Evolutionary conservation across 2,797 vertebrate genomes (phyloP).

Genomic region (Notolabrus celidotus): DNA sequence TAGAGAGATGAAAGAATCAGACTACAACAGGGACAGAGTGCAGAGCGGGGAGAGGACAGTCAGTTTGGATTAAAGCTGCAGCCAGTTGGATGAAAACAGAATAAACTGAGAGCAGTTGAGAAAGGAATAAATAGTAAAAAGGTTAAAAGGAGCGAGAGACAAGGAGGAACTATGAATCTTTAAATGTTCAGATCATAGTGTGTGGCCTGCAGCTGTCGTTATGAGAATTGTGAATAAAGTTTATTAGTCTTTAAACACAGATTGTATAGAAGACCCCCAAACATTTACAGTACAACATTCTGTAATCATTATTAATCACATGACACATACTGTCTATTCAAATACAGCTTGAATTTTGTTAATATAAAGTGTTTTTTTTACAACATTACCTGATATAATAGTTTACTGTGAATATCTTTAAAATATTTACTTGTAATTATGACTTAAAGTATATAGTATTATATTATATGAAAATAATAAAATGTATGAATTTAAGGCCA

Average conservation of each 20-base stretch:
- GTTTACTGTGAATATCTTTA: too few species aligned
- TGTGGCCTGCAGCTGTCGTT: conserved; percentile 8
- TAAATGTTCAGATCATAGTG: conserved; percentile 17
- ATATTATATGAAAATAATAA: too few species aligned
- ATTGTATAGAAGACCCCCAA: not conserved
- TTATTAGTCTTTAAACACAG: conserved; percentile 12
- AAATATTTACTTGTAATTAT: too few species aligned
- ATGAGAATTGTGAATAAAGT: conserved; percentile 32
- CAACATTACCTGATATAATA: too few species aligned
- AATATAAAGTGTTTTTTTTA: too few species aligned
- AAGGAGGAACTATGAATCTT: conserved; percentile 16
- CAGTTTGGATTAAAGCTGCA: conserved; percentile 53
- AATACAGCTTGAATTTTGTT: too few species aligned
- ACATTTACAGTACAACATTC: too few species aligned
- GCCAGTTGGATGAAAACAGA: conserved; percentile 47
- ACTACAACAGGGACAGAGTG: conserved; percentile 4
- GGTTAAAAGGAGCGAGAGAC: not conserved
- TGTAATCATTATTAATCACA: too few species aligned
- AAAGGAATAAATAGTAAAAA: conserved; percentile 26
- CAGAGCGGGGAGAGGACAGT: conserved; percentile 42
- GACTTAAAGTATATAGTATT: too few species aligned
- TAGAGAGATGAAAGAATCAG: conserved; percentile 38
- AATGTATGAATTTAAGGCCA: too few species aligned
- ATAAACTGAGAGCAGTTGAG: conserved; percentile 26
- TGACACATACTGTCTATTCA: too few species aligned